A percentile compares a stretch with the other conserved stretches of the same genome.
Conservation (phyloP, 2,888 invertebrate genomes). For the Pandemis heparana region DNA sequence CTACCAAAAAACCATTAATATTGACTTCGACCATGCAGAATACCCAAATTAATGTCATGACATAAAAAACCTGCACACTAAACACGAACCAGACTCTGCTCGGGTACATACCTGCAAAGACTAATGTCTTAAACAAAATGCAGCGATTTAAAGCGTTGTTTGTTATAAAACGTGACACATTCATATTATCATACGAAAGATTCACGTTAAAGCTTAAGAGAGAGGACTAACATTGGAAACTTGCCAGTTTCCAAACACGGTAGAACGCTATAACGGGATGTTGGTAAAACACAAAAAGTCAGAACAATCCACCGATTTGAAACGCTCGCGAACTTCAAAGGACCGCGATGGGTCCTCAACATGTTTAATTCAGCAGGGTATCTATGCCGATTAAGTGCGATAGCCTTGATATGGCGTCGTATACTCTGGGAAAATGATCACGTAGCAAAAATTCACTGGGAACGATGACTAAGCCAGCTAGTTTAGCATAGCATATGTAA, state of each 20-base stretch:
- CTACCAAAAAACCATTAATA: constrained; percentile 40
- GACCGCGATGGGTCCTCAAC: constrained; percentile 48
- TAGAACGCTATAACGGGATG: constrained; percentile 58
- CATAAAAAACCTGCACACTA: constrained; percentile 32
- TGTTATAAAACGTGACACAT: constrained; percentile 2
- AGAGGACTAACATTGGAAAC: constrained; percentile 59
- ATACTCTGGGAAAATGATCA: constrained; percentile 61
- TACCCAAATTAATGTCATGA: constrained; percentile 48
- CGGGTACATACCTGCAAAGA: background rate
- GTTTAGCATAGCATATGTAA: constrained; percentile 36
- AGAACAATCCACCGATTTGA: constrained; percentile 56
- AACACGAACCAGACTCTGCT: constrained; percentile 32
- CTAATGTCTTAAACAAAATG: background rate
- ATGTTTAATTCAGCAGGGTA: constrained; percentile 67
- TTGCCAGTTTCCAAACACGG: constrained; percentile 70
- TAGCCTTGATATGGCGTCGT: constrained; percentile 61
- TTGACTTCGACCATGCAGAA: constrained; percentile 47
- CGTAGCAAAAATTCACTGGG: constrained; percentile 54
- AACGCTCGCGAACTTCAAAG: constrained; percentile 57
- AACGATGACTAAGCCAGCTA: constrained; percentile 38
- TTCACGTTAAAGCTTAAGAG: constrained; percentile 29
- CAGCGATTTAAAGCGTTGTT: background rate
- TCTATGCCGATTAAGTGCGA: constrained; percentile 53
- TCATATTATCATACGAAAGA: constrained; percentile 1
- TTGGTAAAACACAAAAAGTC: constrained; percentile 47